Base-by-base conservation (phyloP, 2,797 vertebrate species). In the Oreonectes daqikongensis region DNA sequence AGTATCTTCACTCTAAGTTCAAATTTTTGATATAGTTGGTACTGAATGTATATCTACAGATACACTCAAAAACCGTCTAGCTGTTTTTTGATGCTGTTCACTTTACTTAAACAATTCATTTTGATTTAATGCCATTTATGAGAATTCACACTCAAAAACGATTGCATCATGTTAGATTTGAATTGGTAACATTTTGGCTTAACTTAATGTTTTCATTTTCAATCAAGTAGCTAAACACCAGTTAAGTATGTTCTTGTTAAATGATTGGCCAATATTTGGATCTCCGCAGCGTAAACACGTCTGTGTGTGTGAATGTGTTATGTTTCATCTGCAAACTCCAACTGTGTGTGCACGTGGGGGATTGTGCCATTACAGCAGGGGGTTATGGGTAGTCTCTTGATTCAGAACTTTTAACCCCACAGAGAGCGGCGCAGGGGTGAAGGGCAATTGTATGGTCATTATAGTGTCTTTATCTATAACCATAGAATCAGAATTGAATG, bases 341-440 rank as follows among this genome's bases (percentile, higher is more conserved):
- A 63, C 26, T 69, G 55, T 75, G 71, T 75, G 59, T n/a, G 46
- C 60, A 38, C 60, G 66, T 35, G 55, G 69, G 57, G 44, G 26
- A 18, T 44, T 64, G 69, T 28, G 10, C 55, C 18, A 8, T 65
- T n/a, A 48, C 63, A 76, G 48, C 44, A 73, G 75, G 67, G 40
- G 81, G 32, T 82, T 77, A 70, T 71, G 77, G 66, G 22, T 74
- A 78, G 35, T 61, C 59, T 66, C 60, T 78, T 59, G 73, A 73
- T 67, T 79, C 64, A 73, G 57, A 69, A 77, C 72, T 77, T 79
- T 75, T 74, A 64, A 84, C 77, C 59, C 30, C 40, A 26, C 38
- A 65, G 69, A 83, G 57, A 72, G 24, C 64, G 57, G 48, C 61
- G 30, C 30, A 52, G 67, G 55, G 55, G 65, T 22, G 32, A 48